A percentile compares a stretch with the other conserved stretches of the same genome.
These are phyloP conservation scores for Pararge aegeria DNA, from an alignment of 1,140 invertebrate genomes.

Conservation along the genomic window DNA sequence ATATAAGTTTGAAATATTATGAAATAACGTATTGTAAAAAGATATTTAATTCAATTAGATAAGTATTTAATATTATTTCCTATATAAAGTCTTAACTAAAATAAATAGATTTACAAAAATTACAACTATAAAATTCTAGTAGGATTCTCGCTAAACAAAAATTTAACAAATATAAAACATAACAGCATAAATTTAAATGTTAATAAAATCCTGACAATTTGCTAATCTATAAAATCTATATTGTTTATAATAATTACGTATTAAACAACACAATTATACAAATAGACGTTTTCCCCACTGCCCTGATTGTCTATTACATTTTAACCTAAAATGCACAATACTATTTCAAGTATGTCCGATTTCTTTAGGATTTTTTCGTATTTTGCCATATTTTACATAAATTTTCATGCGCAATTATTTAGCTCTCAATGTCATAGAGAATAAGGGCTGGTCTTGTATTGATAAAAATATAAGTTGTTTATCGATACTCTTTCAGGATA, in stretches of 20 bases:
- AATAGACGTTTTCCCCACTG: too few relatives aligned
- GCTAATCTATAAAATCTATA: neutral
- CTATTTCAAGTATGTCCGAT: too few relatives aligned
- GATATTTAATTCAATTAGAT: neutral
- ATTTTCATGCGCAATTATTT: too few relatives aligned
- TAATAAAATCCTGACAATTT: neutral
- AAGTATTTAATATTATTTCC: neutral
- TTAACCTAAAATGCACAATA: too few relatives aligned
- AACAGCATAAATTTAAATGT: neutral
- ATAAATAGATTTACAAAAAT: constrained; percentile 34
- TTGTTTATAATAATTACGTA: neutral
- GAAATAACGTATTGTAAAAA: too few relatives aligned
- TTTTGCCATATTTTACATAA: too few relatives aligned
- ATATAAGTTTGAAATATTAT: too few relatives aligned
- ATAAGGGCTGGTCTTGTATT: too few relatives aligned
- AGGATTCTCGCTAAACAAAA: constrained; percentile 28
- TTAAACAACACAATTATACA: neutral
- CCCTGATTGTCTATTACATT: too few relatives aligned
- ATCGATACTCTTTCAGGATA: neutral
- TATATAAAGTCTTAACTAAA: constrained; percentile 13
- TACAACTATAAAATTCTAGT: constrained; percentile 37
- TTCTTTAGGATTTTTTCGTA: too few relatives aligned
- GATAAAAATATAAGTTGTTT: too few relatives aligned
- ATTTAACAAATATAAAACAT: constrained; percentile 12
- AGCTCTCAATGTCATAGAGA: too few relatives aligned